Conservation (phyloP, 2,797 vertebrate species). For the Anguilla megastoma region DNA sequence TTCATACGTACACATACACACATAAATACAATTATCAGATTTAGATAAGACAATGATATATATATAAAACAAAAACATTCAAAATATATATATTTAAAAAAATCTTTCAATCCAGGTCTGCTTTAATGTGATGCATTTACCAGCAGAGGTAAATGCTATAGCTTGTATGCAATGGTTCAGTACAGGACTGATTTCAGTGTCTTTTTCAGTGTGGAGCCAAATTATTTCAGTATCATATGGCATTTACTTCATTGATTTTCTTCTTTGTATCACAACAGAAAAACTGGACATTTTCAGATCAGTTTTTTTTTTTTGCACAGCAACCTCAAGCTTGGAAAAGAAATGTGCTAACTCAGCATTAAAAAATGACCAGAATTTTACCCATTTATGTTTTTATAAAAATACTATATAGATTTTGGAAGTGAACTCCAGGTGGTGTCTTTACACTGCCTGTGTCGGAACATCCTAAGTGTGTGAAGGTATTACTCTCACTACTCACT, state of each 20-base stretch:
- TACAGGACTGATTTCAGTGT: neutral
- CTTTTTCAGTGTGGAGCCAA: neutral
- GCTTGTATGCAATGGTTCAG: neutral
- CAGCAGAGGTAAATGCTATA: neutral
- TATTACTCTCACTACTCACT: no score
- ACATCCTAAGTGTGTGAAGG: no score
- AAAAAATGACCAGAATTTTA: neutral
- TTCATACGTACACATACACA: conserved; percentile 25
- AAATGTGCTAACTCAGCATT: neutral
- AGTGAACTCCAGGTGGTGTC: no score
- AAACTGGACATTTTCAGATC: neutral
- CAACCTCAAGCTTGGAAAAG: no score
- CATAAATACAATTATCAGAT: conserved; percentile 37
- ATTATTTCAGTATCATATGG: neutral
- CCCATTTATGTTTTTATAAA: neutral
- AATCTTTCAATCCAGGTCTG: neutral
- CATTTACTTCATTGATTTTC: neutral
- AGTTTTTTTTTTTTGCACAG: no score
- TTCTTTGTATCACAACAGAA: neutral
- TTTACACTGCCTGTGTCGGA: no score
- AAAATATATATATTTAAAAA: neutral
- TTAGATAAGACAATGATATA: conserved; percentile 46
- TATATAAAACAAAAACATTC: conserved; percentile 28
- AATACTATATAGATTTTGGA: neutral
- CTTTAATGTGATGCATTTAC: neutral